These are phyloP conservation scores for Stegodyphus dumicola DNA, from an alignment of 1,140 invertebrate species.

Conservation along the genomic window DNA sequence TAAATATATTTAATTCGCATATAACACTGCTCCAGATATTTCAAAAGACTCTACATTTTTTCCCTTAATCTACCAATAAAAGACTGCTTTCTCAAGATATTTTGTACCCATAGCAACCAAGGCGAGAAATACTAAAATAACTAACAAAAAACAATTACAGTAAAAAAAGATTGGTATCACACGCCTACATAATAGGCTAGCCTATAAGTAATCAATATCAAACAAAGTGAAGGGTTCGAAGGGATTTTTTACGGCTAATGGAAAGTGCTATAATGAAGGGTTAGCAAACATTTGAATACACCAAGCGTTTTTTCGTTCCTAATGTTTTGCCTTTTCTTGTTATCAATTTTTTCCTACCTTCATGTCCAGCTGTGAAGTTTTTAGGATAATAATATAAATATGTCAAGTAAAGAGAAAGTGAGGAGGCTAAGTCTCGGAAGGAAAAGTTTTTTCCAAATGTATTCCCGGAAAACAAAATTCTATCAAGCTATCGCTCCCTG, in stretches of 20 bases:
- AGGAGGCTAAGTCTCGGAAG: too few relatives aligned
- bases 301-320: neutral
- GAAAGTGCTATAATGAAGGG: conserved; percentile 10
- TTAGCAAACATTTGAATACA: conserved; percentile 6
- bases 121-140: conserved; percentile 34
- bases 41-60: neutral
- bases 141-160: conserved; percentile 32
- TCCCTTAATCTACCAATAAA: neutral
- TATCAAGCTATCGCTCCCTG: too few relatives aligned
- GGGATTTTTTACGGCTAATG: conserved; percentile 26
- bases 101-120: conserved; percentile 19
- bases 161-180: conserved; percentile 7
- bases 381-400: neutral
- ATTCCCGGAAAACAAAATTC: too few relatives aligned
- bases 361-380: neutral
- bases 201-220: conserved; percentile 52
- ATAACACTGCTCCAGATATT: neutral
- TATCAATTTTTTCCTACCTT: neutral
- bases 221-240: conserved; percentile 18
- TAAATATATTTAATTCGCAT: neutral
- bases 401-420: neutral
- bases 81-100: conserved; percentile 15
- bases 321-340: neutral
- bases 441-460: too few relatives aligned
- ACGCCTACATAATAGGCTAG: conserved; percentile 29